Base-by-base conservation (phyloP, 2,113 vertebrate genomes). In the Pangasianodon hypophthalmus region DNA sequence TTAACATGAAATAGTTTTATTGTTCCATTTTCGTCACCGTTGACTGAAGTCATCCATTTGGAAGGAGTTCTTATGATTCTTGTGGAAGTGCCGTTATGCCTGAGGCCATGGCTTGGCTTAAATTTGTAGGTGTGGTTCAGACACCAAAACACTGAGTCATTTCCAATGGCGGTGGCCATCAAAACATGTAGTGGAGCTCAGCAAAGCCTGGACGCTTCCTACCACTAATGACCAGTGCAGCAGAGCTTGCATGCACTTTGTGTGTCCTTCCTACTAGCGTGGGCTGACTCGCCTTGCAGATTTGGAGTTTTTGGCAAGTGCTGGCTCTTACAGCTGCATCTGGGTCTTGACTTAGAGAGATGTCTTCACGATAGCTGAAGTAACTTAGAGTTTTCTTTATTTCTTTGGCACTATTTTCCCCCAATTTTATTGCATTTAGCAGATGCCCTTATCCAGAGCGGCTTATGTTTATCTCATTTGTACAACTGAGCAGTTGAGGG, bases 111-210 rank as follows among this genome's bases (percentile, higher is more conserved):
- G 62, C 82, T 88, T 88, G 56, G 89, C 86, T 73, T 0, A 11
- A 32, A 84, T 88, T 80, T 92, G 87, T 88, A 94, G 94, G 94
- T 94, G 94, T 90, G 93, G 93, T 84, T 87, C 48, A 44, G 77
- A 87, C 89, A 89, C 92, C 88, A 82, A 83, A 92, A 37, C 73
- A 86, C 86, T 93, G 92, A 95, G 91, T 95, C 93, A 94, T 82
- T 90, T 93, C 90, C 92, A 90, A 3, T 58, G 85, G 91, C 92
- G 82, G 69, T 91, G 89, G 88, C 10, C 21, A 90, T 91, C 91
- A 92, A 90, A 87, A 93, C 87, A 82, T 89, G 50, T 52, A 86
- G 60, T 56, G 50, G 54, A 89, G 77, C 75, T 87, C 83, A 54
- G 75, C 48, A 37, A 84, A 77, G 73, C 67, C 56, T 46, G 37